Evolutionary conservation across 2,797 vertebrate species (phyloP).

Genomic region (Taeniopygia guttata): DNA sequence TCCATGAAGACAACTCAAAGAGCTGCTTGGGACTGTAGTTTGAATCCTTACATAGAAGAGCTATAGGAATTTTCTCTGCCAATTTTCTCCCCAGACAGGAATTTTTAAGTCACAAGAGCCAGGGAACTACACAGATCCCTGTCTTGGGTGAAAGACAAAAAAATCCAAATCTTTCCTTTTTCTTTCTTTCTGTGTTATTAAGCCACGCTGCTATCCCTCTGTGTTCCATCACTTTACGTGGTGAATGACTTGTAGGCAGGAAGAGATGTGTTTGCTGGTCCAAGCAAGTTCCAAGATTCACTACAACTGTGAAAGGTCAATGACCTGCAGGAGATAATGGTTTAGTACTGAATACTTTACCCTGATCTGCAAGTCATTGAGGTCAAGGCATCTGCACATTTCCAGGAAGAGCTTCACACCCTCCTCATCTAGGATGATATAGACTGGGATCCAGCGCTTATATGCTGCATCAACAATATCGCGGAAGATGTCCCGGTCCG

Average conservation of each 20-base stretch:
- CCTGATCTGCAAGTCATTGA: conserved; percentile 80
- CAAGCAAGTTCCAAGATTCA: background rate
- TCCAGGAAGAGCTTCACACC: conserved; percentile 87
- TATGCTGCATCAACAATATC: conserved; percentile 88
- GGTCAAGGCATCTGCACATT: conserved; percentile 86
- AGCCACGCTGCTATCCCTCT: background rate
- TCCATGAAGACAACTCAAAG: background rate
- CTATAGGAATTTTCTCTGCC: background rate
- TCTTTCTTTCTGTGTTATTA: background rate
- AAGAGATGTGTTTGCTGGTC: background rate
- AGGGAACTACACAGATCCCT: background rate
- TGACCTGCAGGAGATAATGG: background rate
- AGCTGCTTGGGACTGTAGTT: background rate
- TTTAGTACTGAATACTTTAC: conserved; percentile 69
- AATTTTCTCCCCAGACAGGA: background rate
- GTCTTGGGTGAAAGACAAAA: background rate
- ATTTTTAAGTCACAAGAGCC: background rate
- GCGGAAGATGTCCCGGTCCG: conserved; percentile 89
- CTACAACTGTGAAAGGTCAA: background rate
- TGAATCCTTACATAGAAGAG: background rate
- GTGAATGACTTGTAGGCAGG: background rate
- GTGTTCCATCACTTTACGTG: background rate
- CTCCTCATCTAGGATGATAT: conserved; percentile 85
- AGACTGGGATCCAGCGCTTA: conserved; percentile 84
- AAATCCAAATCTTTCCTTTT: background rate